Conservation (phyloP, 1,140 invertebrate genomes). For the Platorchestia sp. region DNA sequence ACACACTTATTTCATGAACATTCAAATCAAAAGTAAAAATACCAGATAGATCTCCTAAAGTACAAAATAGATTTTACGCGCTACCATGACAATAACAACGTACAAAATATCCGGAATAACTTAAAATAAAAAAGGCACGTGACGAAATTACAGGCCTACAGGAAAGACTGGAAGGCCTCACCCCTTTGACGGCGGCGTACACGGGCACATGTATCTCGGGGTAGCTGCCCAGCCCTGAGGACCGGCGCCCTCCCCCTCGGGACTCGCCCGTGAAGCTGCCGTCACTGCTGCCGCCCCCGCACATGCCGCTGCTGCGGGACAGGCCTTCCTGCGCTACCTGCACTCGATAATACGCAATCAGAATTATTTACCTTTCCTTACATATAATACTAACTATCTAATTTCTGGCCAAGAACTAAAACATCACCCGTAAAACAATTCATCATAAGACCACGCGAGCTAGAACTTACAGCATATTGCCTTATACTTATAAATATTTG, state of each 20-base stretch:
- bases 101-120: not conserved
- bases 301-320: conserved; percentile 69
- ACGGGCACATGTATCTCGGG: conserved; percentile 82
- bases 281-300: conserved; percentile 42
- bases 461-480: not conserved
- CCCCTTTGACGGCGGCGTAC: conserved; percentile 95
- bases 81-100: not conserved
- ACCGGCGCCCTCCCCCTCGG: conserved; percentile 68
- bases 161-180: conserved; percentile 71
- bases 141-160: not conserved
- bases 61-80: not conserved
- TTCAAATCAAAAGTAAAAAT: no score
- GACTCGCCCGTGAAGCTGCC: conserved; percentile 41
- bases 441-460: not conserved
- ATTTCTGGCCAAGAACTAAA: not conserved
- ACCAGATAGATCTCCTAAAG: no score
- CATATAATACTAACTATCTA: not conserved
- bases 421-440: not conserved
- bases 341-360: not conserved
- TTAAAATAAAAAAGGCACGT: not conserved
- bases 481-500: not conserved
- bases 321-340: conserved; percentile 88
- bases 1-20: no score
- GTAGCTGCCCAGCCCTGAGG: conserved; percentile 69
- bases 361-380: not conserved